Conservation (phyloP, 2,888 invertebrate genomes). For the Salticus scenicus region DNA sequence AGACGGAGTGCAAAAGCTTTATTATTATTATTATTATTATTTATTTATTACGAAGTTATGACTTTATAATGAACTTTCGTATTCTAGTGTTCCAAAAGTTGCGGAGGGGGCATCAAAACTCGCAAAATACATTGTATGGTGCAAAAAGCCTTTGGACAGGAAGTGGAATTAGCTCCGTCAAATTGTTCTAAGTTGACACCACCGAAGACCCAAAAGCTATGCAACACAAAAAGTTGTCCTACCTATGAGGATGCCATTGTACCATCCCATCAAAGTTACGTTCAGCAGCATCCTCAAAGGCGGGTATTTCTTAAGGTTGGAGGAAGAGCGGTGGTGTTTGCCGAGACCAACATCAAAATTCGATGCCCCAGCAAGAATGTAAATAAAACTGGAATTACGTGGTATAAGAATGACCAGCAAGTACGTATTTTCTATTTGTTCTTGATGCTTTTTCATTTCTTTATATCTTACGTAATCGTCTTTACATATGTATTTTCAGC, state of each 20-base stretch:
- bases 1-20: too few species aligned
- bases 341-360: constrained; percentile 93
- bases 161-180: constrained; percentile 85
- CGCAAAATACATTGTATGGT: constrained; percentile 90
- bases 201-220: constrained; percentile 86
- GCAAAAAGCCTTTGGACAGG: constrained; percentile 93
- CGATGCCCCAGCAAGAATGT: constrained; percentile 83
- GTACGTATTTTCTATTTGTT: constrained; percentile 77
- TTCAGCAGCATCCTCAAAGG: constrained; percentile 88
- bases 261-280: constrained; percentile 78
- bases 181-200: constrained; percentile 80
- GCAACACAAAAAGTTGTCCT: constrained; percentile 86
- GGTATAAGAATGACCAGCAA: constrained; percentile 88
- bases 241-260: constrained; percentile 75
- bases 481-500: background rate
- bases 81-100: constrained; percentile 89
- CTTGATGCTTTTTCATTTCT: background rate
- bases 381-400: constrained; percentile 80
- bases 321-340: constrained; percentile 91
- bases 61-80: too few species aligned
- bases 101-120: constrained; percentile 91
- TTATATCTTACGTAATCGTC: background rate
- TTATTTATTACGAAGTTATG: too few species aligned
- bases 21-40: too few species aligned
- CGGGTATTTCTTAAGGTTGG: constrained; percentile 91